Base-by-base conservation (phyloP, 2,888 invertebrate species). In the Aelia acuminata region DNA sequence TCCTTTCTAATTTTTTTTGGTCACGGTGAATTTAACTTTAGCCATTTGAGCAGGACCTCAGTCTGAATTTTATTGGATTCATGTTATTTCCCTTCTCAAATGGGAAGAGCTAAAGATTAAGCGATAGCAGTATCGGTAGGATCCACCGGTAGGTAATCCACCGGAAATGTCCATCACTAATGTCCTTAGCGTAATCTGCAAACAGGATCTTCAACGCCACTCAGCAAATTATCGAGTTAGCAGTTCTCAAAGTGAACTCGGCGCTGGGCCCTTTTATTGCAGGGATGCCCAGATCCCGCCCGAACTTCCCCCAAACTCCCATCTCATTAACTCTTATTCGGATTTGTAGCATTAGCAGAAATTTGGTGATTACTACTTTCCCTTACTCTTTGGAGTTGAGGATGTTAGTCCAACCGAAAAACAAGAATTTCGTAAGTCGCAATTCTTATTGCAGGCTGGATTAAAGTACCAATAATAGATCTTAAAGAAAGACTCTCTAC, bases 171-270 rank as follows among this genome's bases (percentile, higher is more conserved):
- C 18, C 63, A 70, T 70, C 31, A 35, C 31, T 70, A 70, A 70
- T 70, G 63, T 35, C 31, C 63, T 70, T 70, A 70, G 7, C 35
- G 10, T 70, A 70, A 70, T 70, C 63, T 70, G 8, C 63, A 70
- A 70, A 70, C 63, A 70, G 63, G 63, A 70, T 70, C 35, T 35
- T n/a, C 63, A 8, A 70, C 31, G 31, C 63, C 63, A 35, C 63
- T 70, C 31, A 70, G 63, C 63, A 70, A 35, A 35, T 70, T 70
- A 70, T 70, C 20, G 63, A 70, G 63, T 70, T 70, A 70, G 63
- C 63, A 70, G 63, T 70, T 70, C 63, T 70, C 63, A 70, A 70
- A 70, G 63, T 35, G 63, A 70, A 70, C 31, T 35, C 31, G 13
- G 18, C 1, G 18, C 31, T 2, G 18, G 18, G 35, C 63, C 63